Evolutionary conservation across 1,140 invertebrate species (phyloP), one percentile per base, ranked within the genome.

Genomic region (Lordiphosa clarofinis): DNA sequence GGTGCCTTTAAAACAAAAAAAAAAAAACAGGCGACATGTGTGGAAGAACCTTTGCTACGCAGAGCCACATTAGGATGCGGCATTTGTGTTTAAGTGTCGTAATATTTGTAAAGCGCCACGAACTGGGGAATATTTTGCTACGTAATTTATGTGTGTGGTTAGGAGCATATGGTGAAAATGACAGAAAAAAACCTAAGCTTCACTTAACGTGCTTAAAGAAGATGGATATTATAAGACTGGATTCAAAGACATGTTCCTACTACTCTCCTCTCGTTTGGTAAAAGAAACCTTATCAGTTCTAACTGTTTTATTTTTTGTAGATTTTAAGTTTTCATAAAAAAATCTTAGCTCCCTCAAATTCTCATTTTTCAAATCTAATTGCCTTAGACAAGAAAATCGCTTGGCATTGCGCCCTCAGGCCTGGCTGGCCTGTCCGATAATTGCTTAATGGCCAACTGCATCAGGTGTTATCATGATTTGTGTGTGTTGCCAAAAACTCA

Each of bases 61-160:
- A 40, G 56, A 37, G 55, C 49, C 47, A 56, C 57, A 66, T 61
- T 65, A 82, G 57, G 65, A 64, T 71, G 68, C 76, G 61, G 72
- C 78, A 84, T 72, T 82, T 82, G 76, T 59, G 67, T 56, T 76
- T 71, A 81, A 81, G 76, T 82, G 76, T 63, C 46, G 72, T 72
- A 76, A 76, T 81, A 81, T 76, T 81, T 72, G 76, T 71, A 75
- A 70, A 71, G 58, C 76, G 19, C 38, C 67, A 50, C 57, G 47
- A 64, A 46, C 43, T 54, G 47, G 39, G 40, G 31, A 66, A 72
- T 59, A 64, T 64, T 72, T 62, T 60, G 49, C 40, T 38, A 35
- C 38, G 24, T 31, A 58, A 81, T 71, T 82, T 81, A 75, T 82
- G 49, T 44, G 38, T 68, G 64, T 56, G 64, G 55, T 68, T 68